These are phyloP conservation scores for Takifugu rubripes DNA, from an alignment of 2,797 vertebrate species.

Conservation along the genomic window DNA sequence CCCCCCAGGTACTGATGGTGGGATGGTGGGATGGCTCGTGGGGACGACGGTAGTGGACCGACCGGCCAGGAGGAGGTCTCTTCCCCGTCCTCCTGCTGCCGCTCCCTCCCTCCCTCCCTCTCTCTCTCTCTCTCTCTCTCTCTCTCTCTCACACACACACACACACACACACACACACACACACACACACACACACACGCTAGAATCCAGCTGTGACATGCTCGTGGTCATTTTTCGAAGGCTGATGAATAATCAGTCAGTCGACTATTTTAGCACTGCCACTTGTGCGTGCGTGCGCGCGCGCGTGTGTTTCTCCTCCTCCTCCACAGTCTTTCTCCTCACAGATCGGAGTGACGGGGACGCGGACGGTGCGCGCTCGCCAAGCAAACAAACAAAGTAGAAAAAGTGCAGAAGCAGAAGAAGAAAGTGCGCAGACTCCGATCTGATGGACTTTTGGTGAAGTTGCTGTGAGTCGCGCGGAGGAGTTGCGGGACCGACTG, in stretches of 20 bases:
- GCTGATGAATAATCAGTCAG: constrained; percentile 11
- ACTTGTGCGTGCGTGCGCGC: background rate
- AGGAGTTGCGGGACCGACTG: background rate
- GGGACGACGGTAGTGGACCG: no score
- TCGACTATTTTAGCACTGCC: background rate
- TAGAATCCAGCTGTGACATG: background rate
- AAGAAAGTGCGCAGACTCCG: background rate
- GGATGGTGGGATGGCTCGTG: no score
- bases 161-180: background rate
- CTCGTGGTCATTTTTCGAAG: background rate
- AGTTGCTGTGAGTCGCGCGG: constrained; percentile 73
- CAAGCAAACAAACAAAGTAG: constrained; percentile 25
- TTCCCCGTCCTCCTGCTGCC: no score
- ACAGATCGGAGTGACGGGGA: constrained; percentile 68
- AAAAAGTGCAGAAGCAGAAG: background rate
- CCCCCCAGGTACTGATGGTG: background rate
- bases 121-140: no score
- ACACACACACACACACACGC: background rate
- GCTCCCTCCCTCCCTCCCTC: no score
- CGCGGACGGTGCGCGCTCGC: constrained; percentile 48
- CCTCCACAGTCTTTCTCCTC: constrained; percentile 37
- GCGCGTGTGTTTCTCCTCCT: constrained; percentile 36
- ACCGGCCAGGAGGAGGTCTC: no score
- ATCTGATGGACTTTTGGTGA: background rate
- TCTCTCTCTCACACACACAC: no score